Base-by-base conservation (phyloP, 2,888 invertebrate genomes). In the Scaptomyza flava region DNA sequence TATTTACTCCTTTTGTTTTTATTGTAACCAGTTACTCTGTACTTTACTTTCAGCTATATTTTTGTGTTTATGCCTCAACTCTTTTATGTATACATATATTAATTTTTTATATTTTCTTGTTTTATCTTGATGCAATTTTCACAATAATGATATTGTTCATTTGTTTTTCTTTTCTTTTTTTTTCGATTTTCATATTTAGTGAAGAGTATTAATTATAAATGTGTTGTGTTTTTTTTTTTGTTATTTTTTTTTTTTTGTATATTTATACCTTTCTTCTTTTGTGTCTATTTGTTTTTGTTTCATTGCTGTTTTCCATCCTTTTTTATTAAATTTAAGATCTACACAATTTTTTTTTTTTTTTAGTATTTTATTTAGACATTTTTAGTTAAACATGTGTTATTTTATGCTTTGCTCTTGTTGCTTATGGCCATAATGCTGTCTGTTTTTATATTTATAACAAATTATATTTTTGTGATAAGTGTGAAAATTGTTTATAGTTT, bases 21-120 rank as follows among this genome's bases (percentile, higher is more conserved):
- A 84, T 84, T 84, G 87, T 88, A 88, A 86, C 77, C 86, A 80
- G 83, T 88, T 86, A 81, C 88, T 84, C 81, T 79, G 76, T 83
- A 71, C 71, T 81, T 71, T 75, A 77, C 69, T 66, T 74, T 79
- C 79, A 79, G 81, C 71, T 78, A 72, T 77, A 62, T 69, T 68
- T 64, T 71, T 81, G 75, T 67, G 71, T 43, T 77, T 73, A 67
- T 76, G 64, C 68, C 56, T 77, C 68, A 69, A 56, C 60, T 78
- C 62, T 60, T 64, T 60, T 68, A 60, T 59, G 51, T 33, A 33
- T 38, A 58, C 57, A 53, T 33, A 33, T 42, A 60, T 43, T 46
- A 9, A 42, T 48, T 43, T 38, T 46, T 8, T 42, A 45, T 73
- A 53, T 65, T 69, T 72, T 63, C 11, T 14, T 66, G 45, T 63